Conservation (phyloP, 1,140 invertebrate genomes). For the Ruditapes philippinarum region DNA sequence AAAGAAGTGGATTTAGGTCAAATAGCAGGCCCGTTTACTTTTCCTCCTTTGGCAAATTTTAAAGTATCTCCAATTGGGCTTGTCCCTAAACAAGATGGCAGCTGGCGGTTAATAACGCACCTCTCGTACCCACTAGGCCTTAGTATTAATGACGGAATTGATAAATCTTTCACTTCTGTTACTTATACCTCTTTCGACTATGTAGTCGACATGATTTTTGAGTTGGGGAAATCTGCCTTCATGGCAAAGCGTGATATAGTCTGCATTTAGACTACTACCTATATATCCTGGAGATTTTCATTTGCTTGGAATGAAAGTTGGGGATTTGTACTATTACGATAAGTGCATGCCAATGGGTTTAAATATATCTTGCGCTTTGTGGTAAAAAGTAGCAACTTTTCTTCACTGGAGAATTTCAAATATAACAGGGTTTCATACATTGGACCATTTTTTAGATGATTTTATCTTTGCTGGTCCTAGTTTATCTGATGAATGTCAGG, state of each 20-base stretch:
- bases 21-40: constrained; percentile 52
- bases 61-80: constrained; percentile 50
- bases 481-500: background rate
- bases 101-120: constrained; percentile 61
- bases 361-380: constrained; percentile 13
- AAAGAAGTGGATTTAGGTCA: constrained; percentile 53
- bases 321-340: background rate
- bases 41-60: constrained; percentile 35
- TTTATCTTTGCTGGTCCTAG: constrained; percentile 42
- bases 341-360: constrained; percentile 19
- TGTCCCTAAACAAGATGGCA: constrained; percentile 55
- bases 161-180: background rate
- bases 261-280: constrained; percentile 1
- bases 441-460: constrained; percentile 58
- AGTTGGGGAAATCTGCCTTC: background rate
- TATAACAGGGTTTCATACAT: background rate
- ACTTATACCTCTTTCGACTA: background rate
- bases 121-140: constrained; percentile 53
- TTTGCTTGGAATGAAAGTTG: constrained; percentile 5
- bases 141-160: constrained; percentile 7
- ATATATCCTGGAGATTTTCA: constrained; percentile 18
- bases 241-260: constrained; percentile 28
- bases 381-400: constrained; percentile 59
- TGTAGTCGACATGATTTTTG: background rate
- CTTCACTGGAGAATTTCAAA: constrained; percentile 31